phyloP scores from a whole-genome alignment of 2,797 vertebrate genomes.

The Helarctos malayanus region DNA sequence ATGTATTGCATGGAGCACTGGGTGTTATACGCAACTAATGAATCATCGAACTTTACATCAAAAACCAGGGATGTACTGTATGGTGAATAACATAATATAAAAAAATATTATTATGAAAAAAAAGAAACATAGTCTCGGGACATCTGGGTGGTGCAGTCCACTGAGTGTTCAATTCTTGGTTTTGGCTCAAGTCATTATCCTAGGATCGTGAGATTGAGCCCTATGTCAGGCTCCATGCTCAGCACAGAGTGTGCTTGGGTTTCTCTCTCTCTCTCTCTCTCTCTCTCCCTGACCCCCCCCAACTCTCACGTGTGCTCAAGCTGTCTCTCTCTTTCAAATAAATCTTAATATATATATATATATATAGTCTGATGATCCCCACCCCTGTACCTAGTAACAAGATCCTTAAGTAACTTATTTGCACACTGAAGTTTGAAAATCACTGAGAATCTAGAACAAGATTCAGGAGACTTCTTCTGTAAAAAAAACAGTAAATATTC shows the following conservation, averaged over 20 bases:
- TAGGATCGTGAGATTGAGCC: background rate
- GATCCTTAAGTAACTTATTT: background rate
- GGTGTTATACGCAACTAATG: too few species aligned
- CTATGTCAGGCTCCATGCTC: background rate
- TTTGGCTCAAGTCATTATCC: background rate
- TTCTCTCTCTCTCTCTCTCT: background rate
- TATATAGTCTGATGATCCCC: accelerated
- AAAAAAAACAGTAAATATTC: background rate
- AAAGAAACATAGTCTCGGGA: background rate
- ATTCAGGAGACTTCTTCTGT: background rate
- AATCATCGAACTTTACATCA: too few species aligned
- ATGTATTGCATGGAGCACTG: too few species aligned
- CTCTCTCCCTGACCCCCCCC: background rate
- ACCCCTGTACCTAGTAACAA: background rate
- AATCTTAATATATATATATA: background rate
- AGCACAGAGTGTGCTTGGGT: background rate
- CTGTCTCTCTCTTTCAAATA: background rate
- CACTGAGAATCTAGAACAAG: background rate
- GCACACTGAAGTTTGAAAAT: background rate
- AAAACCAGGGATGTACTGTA: too few species aligned
- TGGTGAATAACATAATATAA: too few species aligned
- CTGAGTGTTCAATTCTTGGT: background rate
- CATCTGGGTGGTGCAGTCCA: background rate
- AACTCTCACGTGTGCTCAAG: too few species aligned
- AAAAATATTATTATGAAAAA: too few species aligned